Percentiles rank a stretch among this genome's conserved stretches.
Conservation (phyloP, 2,113 vertebrate genomes). For the Heliornis fulica region DNA sequence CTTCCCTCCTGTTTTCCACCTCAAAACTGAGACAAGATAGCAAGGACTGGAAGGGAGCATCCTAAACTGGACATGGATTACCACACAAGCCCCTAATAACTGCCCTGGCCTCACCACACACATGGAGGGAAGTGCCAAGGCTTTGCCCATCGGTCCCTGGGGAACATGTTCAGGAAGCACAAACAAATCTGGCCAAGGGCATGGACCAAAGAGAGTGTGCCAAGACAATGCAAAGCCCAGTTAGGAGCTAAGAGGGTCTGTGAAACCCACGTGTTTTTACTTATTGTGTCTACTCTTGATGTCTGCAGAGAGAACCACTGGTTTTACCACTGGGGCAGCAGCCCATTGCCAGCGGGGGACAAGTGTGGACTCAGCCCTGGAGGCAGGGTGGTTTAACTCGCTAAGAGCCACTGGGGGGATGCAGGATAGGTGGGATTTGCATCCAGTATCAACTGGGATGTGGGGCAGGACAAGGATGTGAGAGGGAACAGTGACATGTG, state of each 20-base stretch:
- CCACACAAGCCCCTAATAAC: neutral
- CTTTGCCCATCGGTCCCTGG: fast-evolving
- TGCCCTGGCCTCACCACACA: fast-evolving
- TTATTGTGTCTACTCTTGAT: neutral
- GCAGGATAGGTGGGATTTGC: neutral
- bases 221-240: neutral
- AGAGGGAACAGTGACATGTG: neutral
- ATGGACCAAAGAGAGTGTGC: neutral
- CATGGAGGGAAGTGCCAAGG: neutral
- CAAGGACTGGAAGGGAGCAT: neutral
- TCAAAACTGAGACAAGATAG: neutral
- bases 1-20: neutral
- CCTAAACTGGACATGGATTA: neutral
- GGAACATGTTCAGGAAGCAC: neutral
- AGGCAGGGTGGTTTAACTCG: neutral
- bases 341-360: neutral
- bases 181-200: neutral
- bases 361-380: neutral
- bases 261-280: neutral
- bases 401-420: neutral
- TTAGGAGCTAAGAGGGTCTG: neutral
- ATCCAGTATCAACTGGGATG: neutral
- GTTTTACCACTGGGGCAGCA: neutral
- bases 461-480: neutral
- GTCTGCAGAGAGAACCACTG: neutral